Conservation (phyloP, 1,140 invertebrate species). For the Rhyzopertha dominica region DNA sequence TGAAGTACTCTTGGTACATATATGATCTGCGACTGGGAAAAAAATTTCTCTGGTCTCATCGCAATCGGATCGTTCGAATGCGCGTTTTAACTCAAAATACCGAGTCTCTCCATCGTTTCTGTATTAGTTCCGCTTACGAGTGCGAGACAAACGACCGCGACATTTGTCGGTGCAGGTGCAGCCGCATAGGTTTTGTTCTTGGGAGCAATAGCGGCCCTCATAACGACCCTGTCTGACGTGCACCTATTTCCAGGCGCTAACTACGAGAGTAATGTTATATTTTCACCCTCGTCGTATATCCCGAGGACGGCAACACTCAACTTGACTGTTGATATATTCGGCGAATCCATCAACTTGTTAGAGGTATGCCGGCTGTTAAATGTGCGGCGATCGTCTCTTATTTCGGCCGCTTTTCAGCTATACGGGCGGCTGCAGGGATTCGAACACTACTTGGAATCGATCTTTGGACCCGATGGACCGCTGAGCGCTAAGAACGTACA, state of each 20-base stretch:
- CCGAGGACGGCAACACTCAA: conserved; percentile 77
- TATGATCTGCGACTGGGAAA: no score
- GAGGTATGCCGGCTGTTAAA: conserved; percentile 53
- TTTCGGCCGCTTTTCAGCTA: conserved; percentile 49
- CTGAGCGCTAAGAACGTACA: conserved; percentile 59
- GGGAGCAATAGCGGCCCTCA: no score
- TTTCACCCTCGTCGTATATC: conserved; percentile 83
- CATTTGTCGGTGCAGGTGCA: no score
- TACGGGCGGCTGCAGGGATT: conserved; percentile 77
- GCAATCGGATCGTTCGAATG: no score
- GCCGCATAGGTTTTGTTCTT: no score
- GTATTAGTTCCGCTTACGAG: no score
- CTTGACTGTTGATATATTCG: conserved; percentile 84
- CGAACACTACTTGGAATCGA: conserved; percentile 73
- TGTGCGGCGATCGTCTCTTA: conserved; percentile 1
- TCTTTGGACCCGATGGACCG: conserved; percentile 72
- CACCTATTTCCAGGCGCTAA: conserved; percentile 61
- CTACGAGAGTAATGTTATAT: conserved; percentile 78
- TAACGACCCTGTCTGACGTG: no score
- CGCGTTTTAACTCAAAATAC: no score
- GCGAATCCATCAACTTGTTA: conserved; percentile 80
- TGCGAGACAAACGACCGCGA: no score
- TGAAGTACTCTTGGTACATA: no score
- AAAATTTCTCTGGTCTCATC: no score
- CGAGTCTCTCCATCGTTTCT: no score